These are phyloP conservation scores for Tetranychus piercei DNA, from an alignment of 2,888 invertebrate species.

Conservation along the genomic window DNA sequence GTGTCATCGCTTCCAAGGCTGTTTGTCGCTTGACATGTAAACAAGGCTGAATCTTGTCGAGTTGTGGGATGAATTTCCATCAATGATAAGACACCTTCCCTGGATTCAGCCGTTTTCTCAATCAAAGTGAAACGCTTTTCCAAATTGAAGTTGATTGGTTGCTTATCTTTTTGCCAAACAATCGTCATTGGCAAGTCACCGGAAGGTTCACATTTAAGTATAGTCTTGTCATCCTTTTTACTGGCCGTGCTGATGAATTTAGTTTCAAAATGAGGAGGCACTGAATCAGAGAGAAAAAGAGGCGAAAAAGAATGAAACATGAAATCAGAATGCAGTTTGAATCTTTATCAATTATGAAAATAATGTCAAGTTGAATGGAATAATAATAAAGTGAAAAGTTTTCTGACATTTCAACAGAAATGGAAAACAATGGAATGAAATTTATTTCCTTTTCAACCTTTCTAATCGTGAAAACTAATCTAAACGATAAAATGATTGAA, in stretches of 20 bases:
- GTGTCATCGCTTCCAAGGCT: slow-evolving; percentile 45
- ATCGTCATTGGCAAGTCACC: slow-evolving; percentile 21
- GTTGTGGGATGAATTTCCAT: slow-evolving; percentile 15
- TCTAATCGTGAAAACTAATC: too few relatives aligned
- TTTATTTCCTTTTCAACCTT: too few relatives aligned
- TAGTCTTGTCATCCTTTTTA: slow-evolving; percentile 7
- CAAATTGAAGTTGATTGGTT: slow-evolving; percentile 16
- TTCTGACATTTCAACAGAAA: too few relatives aligned
- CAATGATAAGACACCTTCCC: slow-evolving; percentile 16
- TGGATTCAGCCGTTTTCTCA: slow-evolving; percentile 15
- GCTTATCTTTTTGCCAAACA: slow-evolving; percentile 22
- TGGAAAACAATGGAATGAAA: too few relatives aligned
- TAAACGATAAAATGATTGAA: too few relatives aligned
- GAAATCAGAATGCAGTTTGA: not conserved
- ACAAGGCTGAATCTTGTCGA: slow-evolving; percentile 36
- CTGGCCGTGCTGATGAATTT: slow-evolving; percentile 17
- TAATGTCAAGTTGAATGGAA: too few relatives aligned
- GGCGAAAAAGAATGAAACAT: not conserved
- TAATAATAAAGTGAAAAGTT: too few relatives aligned
- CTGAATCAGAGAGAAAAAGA: not conserved
- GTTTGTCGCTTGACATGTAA: slow-evolving; percentile 51
- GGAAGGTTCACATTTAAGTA: slow-evolving; percentile 16
- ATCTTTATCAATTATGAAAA: too few relatives aligned
- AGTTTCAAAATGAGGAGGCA: slow-evolving; percentile 17
- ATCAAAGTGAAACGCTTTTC: slow-evolving; percentile 10